Conservation (phyloP, 2,797 vertebrate genomes). For the Menidia menidia region DNA sequence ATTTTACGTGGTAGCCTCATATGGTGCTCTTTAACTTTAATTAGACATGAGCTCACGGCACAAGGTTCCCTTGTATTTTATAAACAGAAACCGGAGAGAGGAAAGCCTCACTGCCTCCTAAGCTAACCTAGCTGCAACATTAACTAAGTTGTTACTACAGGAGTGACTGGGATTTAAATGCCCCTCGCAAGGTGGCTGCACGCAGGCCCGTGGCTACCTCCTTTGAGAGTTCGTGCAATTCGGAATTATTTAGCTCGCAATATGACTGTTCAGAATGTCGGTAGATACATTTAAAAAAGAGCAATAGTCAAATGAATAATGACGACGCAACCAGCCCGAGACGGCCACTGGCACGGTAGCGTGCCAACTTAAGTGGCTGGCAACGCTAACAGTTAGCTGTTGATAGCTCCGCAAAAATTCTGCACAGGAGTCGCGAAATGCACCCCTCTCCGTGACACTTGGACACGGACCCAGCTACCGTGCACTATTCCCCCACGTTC, state of each 20-base stretch:
- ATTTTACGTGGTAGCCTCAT: neutral
- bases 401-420: slow-evolving; percentile 55
- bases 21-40: neutral
- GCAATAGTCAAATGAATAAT: neutral
- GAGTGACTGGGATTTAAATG: slow-evolving; percentile 77
- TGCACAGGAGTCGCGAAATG: slow-evolving; percentile 60
- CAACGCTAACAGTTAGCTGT: slow-evolving; percentile 62
- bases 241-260: accelerated
- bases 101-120: slow-evolving; percentile 15
- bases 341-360: slow-evolving; percentile 9
- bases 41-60: neutral
- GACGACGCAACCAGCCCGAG: slow-evolving; percentile 2
- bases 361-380: slow-evolving; percentile 52
- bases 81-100: neutral
- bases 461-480: neutral
- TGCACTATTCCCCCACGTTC: neutral
- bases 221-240: slow-evolving; percentile 26
- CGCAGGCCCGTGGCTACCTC: slow-evolving; percentile 56
- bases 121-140: slow-evolving; percentile 45
- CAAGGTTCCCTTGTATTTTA: neutral
- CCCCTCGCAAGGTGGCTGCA: slow-evolving; percentile 71
- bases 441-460: slow-evolving; percentile 4
- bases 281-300: neutral
- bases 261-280: neutral
- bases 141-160: slow-evolving; percentile 57